Evolutionary conservation across 2,113 vertebrate genomes (phyloP).

Genomic region (Propithecus coquereli): DNA sequence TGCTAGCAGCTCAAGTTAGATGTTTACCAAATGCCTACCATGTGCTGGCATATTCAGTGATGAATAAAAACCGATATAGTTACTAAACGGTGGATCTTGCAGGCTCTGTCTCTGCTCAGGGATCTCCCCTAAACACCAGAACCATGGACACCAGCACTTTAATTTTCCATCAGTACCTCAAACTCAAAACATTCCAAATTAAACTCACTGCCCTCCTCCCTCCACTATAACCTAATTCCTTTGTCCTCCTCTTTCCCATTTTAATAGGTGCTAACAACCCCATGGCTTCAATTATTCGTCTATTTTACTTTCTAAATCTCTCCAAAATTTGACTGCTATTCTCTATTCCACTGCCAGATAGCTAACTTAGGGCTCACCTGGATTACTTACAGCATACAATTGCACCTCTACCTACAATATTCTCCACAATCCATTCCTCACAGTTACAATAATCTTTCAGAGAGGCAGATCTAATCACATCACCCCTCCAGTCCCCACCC

Average conservation of each 20-base stretch:
- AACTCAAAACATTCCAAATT: background rate
- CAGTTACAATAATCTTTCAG: background rate
- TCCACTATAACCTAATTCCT: background rate
- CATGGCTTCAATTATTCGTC: background rate
- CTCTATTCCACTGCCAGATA: background rate
- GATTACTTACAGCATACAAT: background rate
- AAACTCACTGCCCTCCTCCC: background rate
- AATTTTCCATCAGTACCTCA: background rate
- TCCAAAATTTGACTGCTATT: background rate
- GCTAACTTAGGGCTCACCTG: background rate
- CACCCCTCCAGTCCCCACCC: background rate
- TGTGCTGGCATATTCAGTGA: background rate
- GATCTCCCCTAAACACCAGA: background rate
- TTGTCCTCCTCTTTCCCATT: background rate
- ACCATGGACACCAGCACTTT: background rate
- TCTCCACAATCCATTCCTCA: background rate
- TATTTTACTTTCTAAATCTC: conserved; percentile 1
- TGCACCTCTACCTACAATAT: background rate
- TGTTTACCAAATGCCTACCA: background rate
- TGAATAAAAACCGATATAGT: background rate
- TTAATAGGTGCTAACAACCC: background rate
- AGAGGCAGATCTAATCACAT: background rate
- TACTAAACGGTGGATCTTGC: background rate
- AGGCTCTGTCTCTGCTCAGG: background rate
- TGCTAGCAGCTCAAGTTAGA: background rate